phyloP scores from a whole-genome alignment of 2,888 invertebrate species.

The Latheticus oryzae region DNA sequence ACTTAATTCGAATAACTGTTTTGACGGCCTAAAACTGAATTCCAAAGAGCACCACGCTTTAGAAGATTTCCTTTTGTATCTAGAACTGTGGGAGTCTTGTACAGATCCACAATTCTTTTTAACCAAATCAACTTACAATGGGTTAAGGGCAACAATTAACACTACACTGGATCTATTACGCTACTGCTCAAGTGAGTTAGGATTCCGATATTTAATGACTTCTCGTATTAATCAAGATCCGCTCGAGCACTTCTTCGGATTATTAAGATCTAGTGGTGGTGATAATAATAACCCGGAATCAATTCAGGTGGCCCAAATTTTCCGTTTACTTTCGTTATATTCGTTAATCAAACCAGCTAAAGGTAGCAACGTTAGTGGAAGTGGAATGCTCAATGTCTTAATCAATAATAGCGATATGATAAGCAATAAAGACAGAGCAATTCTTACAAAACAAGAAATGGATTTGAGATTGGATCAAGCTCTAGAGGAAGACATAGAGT shows the following conservation, averaged over 20 bases:
- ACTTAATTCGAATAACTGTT: neutral
- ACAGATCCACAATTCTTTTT: neutral
- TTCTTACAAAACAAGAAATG: neutral
- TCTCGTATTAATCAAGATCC: neutral
- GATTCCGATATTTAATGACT: neutral
- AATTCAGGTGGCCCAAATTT: neutral
- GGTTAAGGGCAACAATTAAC: neutral
- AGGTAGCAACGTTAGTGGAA: neutral
- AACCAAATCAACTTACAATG: neutral
- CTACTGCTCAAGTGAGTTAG: neutral
- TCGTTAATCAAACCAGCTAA: neutral
- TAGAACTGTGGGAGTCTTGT: neutral
- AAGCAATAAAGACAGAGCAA: too few species aligned
- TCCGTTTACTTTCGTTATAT: neutral
- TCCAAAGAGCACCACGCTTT: neutral
- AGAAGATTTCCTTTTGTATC: neutral
- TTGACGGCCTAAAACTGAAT: neutral
- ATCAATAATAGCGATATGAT: too few species aligned
- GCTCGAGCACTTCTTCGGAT: neutral
- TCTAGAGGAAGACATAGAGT: neutral
- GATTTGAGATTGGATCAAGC: neutral
- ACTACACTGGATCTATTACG: neutral
- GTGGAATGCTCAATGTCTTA: neutral
- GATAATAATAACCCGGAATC: neutral
- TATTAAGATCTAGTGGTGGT: neutral